Percentiles rank a stretch among this genome's conserved stretches.
Conservation (phyloP, 1,140 invertebrate species). For the Eurytemora carolleeae region DNA sequence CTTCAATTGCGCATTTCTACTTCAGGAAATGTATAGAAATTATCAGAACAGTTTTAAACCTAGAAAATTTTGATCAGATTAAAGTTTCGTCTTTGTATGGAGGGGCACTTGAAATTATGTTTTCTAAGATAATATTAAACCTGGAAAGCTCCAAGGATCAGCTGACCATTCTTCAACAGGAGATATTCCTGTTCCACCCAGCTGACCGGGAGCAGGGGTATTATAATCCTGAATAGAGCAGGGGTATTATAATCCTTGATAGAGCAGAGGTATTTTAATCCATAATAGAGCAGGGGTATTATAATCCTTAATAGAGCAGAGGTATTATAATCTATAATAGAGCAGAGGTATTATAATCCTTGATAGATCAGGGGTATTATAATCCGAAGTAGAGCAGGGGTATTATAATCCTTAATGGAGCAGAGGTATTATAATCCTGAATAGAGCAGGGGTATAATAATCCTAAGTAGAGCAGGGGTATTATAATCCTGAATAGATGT, state of each 20-base stretch:
- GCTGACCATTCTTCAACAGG: neutral
- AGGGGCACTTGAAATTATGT: too few species aligned
- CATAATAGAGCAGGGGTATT: neutral
- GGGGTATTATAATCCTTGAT: neutral
- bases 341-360: neutral
- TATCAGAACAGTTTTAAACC: too few species aligned
- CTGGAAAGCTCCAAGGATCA: neutral
- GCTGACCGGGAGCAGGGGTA: neutral
- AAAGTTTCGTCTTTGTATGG: too few species aligned
- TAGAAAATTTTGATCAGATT: too few species aligned
- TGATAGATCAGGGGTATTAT: neutral
- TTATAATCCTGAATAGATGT: conserved; percentile 2
- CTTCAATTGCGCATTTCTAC: too few species aligned
- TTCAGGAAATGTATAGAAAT: too few species aligned
- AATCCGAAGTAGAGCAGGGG: too few species aligned
- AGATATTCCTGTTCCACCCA: neutral
- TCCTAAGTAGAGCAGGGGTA: conserved; percentile 17
- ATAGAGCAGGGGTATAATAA: conserved; percentile 17
- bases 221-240: neutral
- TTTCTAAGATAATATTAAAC: too few species aligned
- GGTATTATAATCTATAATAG: too few species aligned
- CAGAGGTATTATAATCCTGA: neutral
- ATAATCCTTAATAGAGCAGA: neutral
- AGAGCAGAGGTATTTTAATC: neutral
- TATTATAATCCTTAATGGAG: too few species aligned